Evolutionary conservation across 2,888 invertebrate species (phyloP), one percentile per base, ranked within the genome.

Genomic region (Phortica okadai): DNA sequence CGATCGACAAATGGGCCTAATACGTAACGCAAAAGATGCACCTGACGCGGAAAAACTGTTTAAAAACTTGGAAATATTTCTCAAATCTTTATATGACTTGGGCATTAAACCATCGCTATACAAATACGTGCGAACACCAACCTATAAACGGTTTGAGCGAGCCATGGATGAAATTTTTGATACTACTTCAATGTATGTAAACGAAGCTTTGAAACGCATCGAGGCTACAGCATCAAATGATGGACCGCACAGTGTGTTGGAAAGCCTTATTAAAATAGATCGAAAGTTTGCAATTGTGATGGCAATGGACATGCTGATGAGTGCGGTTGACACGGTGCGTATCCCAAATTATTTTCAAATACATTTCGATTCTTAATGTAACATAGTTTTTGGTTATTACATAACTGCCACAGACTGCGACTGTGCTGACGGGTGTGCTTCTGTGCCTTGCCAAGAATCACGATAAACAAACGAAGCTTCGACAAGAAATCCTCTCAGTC

Each of bases 311-410:
- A 94, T 95, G 94, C 84, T 95, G 33, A 90, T 93, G 73, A 95
- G 94, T 73, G 95, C 95, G 75, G 93, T 95, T 66, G 95, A 95
- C 84, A 95, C 95, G 77, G 95, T 96, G 91, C 8, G 33, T 66
- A 66, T 14, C 14, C 6, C 10, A 50, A 14, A 14, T 2, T 50
- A 21, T 21, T 21, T 21, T 21, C 21, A 21, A 21, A 21, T 21
- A 21, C 21, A 21, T 8, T 50, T 50, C 6, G 14, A 50, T 50
- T 3, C 50, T 11, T 6, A 11, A 41, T 76, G 0, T 66, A 21
- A 41, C 8, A 33, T 16, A 50, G 42, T 10, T 25, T 59, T 42
- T 41, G 25, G 3, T 41, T 64, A 11, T 73, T 42, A n/a, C n/a
- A n/a, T n/a, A 2, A 70, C 70, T 45, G 85, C 33, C 93, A 6